A percentile compares a stretch with the other conserved stretches of the same genome.
These are phyloP conservation scores for Cyanistes caeruleus DNA, from an alignment of 2,113 vertebrate species.

Conservation along the genomic window DNA sequence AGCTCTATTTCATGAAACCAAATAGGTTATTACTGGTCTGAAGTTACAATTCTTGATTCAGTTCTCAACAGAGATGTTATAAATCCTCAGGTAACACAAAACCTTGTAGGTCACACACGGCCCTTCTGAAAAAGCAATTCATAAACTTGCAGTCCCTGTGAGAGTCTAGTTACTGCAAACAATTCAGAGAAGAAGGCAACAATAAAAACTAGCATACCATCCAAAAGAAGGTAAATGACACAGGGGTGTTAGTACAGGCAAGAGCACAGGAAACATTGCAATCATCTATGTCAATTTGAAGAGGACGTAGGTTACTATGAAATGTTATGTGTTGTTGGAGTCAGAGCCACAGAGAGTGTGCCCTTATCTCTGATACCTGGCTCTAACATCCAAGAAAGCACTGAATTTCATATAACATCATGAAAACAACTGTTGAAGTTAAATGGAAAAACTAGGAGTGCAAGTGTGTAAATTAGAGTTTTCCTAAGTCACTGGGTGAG, in stretches of 20 bases:
- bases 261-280: background rate
- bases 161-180: slow-evolving; percentile 43
- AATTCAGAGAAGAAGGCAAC: background rate
- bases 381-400: too few species aligned
- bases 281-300: background rate
- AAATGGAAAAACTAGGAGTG: too few species aligned
- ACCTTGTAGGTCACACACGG: background rate
- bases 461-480: too few species aligned
- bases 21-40: slow-evolving; percentile 22
- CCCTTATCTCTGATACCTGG: too few species aligned
- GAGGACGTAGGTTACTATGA: background rate
- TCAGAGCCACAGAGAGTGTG: too few species aligned
- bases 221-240: background rate
- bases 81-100: slow-evolving; percentile 36
- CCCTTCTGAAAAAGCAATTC: slow-evolving; percentile 10
- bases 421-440: too few species aligned
- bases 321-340: background rate
- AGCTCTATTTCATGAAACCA: slow-evolving; percentile 49
- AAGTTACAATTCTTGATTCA: slow-evolving; percentile 38
- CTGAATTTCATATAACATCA: too few species aligned
- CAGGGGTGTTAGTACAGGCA: background rate
- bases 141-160: background rate
- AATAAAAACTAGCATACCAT: background rate
- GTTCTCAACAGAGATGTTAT: background rate
- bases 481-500: too few species aligned